Evolutionary conservation across 2,888 invertebrate species (phyloP).

Genomic region (Himalopsyche tibetana): DNA sequence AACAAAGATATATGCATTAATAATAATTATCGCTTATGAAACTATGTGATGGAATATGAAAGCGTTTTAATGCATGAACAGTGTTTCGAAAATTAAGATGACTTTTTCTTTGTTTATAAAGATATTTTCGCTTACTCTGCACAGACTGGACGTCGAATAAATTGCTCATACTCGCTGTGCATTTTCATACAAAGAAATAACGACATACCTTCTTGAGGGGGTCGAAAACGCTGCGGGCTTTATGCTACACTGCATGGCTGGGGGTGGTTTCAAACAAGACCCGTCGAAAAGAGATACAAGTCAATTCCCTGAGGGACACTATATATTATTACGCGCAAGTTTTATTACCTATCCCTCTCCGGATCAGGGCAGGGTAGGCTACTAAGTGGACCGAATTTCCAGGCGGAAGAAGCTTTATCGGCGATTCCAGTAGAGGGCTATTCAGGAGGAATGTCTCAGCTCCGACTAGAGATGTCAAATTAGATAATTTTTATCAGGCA

Average conservation of each 20-base stretch:
- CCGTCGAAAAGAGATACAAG: conserved; percentile 58
- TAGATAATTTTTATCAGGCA: not conserved
- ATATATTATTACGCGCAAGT: conserved; percentile 65
- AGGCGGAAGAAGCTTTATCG: conserved; percentile 35
- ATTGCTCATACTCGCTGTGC: conserved; percentile 29
- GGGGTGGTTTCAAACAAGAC: conserved; percentile 51
- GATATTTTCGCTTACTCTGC: not conserved
- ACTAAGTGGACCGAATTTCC: conserved; percentile 45
- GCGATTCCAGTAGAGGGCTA: not conserved
- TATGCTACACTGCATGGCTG: not conserved
- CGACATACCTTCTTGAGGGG: conserved; percentile 33
- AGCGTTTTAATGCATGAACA: not conserved
- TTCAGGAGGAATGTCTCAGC: not conserved
- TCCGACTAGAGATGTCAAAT: not conserved
- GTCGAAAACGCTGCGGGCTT: conserved; percentile 32
- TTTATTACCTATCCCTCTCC: conserved; percentile 64
- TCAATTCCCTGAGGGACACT: conserved; percentile 63
- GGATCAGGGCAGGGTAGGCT: conserved; percentile 43
- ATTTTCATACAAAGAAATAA: conserved; percentile 42
- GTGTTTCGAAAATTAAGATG: not conserved
- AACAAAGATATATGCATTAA: no score
- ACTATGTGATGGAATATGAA: no score
- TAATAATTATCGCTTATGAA: no score
- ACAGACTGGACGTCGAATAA: conserved; percentile 10
- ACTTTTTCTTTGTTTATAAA: conserved; percentile 1